Evolutionary conservation across 2,888 invertebrate genomes (phyloP), one percentile per base, ranked within the genome.

Genomic region (Hedychridium roseum): DNA sequence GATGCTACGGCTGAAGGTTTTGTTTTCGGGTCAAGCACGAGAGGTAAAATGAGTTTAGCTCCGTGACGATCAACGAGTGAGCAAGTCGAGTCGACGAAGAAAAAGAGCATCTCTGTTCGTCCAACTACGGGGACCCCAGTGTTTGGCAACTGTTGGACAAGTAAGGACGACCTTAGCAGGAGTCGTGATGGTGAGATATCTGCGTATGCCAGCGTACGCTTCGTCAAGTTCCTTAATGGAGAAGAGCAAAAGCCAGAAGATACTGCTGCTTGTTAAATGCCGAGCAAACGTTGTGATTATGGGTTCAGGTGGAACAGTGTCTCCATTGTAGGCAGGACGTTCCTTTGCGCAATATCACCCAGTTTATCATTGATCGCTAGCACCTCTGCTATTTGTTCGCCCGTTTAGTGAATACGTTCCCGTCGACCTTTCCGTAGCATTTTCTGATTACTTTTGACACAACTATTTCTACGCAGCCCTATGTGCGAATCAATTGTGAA

Each of bases 121-220:
- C n/a, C n/a, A n/a, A n/a, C n/a, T n/a, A n/a, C n/a, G n/a, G n/a
- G n/a, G n/a, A n/a, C n/a, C n/a, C n/a, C n/a, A n/a, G n/a, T n/a
- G 7, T 45, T 32, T 38, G 38, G 23, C 31, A 43, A 38, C 3
- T 35, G 5, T n/a, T 31, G 21, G 15, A 27, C 11, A 2, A 1
- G 7, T 5, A 36, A 27, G 28, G 14, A 21, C 11, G 42, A 43
- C 42, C 49, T 49, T 52, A 44, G 34, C n/a, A 43, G 14, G 39
- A n/a, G 16, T 32, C 30, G 3, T 6, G 12, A 7, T 41, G n/a
- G n/a, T 41, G 17, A 40, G 3, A 36, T 3, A 11, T 11, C 17
- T 11, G 11, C 11, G 4, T 14, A 23, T 23, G 23, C 23, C 9
- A 4, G 23, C 9, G 23, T 6, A 23, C 23, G 27, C 6, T 12